phyloP scores from a whole-genome alignment of 1,140 invertebrate genomes.

The Caerostris darwini region DNA sequence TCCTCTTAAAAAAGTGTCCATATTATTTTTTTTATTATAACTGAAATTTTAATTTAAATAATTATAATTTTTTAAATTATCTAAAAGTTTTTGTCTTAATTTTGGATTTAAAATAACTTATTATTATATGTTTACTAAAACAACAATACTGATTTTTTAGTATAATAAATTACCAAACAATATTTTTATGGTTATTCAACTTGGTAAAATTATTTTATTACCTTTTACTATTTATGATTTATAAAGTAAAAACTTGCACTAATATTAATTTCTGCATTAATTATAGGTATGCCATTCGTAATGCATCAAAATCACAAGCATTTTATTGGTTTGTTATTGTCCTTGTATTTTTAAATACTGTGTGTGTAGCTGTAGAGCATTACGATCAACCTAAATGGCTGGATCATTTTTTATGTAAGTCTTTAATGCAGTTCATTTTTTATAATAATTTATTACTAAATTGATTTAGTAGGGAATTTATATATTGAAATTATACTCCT shows the following conservation, averaged over 20 bases:
- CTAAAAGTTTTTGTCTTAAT: too few relatives aligned
- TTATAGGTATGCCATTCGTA: slow-evolving; percentile 92
- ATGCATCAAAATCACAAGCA: slow-evolving; percentile 97
- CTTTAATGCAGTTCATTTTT: slow-evolving; percentile 34
- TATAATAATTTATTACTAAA: background rate
- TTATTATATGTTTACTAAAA: too few relatives aligned
- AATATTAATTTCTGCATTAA: background rate
- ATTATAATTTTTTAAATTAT: too few relatives aligned
- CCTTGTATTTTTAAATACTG: slow-evolving; percentile 99
- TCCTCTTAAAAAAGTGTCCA: too few relatives aligned
- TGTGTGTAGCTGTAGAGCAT: slow-evolving; percentile 99
- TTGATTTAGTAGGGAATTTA: too few relatives aligned
- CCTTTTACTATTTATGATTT: background rate
- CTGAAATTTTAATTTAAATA: too few relatives aligned
- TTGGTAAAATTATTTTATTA: slow-evolving; percentile 42
- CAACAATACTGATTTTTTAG: background rate
- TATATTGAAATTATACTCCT: too few relatives aligned
- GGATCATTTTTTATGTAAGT: slow-evolving; percentile 98
- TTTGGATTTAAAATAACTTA: too few relatives aligned
- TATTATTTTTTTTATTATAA: too few relatives aligned
- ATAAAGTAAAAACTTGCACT: background rate
- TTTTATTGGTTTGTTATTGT: slow-evolving; percentile 99
- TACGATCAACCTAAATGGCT: slow-evolving; percentile 97
- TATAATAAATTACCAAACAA: background rate
- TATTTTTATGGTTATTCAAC: background rate